phyloP scores from a whole-genome alignment of 64 coral and sea anemone genomes.

The Porites lutea region DNA sequence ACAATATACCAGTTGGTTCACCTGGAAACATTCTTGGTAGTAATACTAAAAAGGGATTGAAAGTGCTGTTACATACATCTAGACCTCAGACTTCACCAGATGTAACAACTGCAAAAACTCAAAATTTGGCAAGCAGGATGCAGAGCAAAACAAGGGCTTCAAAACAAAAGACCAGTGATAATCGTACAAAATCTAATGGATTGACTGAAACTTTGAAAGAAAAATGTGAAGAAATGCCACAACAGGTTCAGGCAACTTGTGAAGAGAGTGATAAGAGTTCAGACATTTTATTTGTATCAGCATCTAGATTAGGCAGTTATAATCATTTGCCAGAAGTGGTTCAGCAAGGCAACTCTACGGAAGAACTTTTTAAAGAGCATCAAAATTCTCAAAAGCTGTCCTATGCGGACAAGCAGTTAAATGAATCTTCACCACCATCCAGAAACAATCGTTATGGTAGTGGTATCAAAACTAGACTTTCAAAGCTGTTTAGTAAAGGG shows the following conservation, averaged over 20 bases:
- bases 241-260: neutral
- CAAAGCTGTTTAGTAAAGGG: slow-evolving; percentile 79
- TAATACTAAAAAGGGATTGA: neutral
- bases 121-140: neutral
- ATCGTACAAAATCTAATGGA: slow-evolving; percentile 37
- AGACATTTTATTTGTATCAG: neutral
- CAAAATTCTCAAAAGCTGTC: neutral
- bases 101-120: neutral
- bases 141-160: neutral
- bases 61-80: neutral
- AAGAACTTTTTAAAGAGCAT: neutral
- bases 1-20: neutral
- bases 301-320: neutral
- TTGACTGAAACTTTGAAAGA: neutral
- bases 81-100: slow-evolving; percentile 63
- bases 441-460: slow-evolving; percentile 80
- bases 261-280: neutral
- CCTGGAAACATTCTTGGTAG: neutral
- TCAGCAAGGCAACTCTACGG: neutral
- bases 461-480: slow-evolving; percentile 82
- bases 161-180: neutral
- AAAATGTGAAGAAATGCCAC: neutral
- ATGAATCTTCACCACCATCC: slow-evolving; percentile 8
- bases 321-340: neutral
- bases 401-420: neutral